Evolutionary conservation across 2,888 invertebrate genomes (phyloP), one percentile per base, ranked within the genome.

Genomic region (Patella depressa): DNA sequence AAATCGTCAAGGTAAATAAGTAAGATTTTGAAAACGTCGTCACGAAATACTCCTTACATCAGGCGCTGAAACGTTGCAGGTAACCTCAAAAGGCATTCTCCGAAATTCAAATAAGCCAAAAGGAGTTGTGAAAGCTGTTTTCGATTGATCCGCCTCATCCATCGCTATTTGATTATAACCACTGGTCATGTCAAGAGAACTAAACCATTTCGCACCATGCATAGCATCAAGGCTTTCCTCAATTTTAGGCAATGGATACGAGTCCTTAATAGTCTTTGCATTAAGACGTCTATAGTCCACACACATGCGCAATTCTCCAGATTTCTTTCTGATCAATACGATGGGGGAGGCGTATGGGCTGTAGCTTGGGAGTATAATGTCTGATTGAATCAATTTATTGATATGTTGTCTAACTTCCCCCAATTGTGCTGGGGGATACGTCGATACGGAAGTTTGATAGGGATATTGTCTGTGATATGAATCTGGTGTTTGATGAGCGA

Each of bases 341-440:
- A 84, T 75, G 3, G 84, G 82, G 17, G 81, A 80, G 12, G 79
- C 80, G 73, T 78, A 84, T 11, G 81, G 80, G 53, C 78, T 77
- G 14, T 59, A 70, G 70, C 78, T 78, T 24, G 77, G 78, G 17
- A 65, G 15, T 34, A 84, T 84, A 17, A 84, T 73, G 2, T 70
- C 74, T n/a, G 71, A 29, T 2, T 73, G 71, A 19, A 84, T 69
- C 72, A 82, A 53, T 7, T 72, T 74, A 12, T 79, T 19, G 17
- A 82, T 74, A 34, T 79, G 77, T 11, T 29, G 12, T 57, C 78
- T 71, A 0, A 78, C 79, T 73, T 78, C 78, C 14, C 73, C 72
- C 19, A 57, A 29, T 17, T 73, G 73, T 3, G 70, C 34, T 14
- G 75, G 74, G 81, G 80, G 24, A 80, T 78, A 15, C 77, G 71